Evolutionary conservation across 2,797 vertebrate species (phyloP), one percentile per base, ranked within the genome.

Genomic region (Acipenser transmontanus): DNA sequence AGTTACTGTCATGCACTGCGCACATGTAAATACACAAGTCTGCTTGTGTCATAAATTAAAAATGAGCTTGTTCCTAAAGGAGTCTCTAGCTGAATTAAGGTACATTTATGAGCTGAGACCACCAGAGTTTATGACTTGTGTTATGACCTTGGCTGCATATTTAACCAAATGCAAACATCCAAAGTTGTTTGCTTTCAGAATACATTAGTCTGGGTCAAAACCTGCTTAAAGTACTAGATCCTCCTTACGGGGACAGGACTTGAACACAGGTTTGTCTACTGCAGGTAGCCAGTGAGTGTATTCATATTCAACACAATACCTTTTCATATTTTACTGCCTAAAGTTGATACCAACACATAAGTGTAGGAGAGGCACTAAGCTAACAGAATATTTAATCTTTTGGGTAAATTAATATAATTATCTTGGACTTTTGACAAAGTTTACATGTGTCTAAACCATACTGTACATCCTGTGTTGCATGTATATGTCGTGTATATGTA

Each of bases 21-120:
- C 69, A 72, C 71, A 70, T 79, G 76, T 77, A 77, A 82, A 77
- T 81, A 81, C 78, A 70, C 68, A 54, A 69, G 73, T 72, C 67
- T 70, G 73, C 68, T 51, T 62, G 69, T 70, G 78, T 80, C 78
- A 80, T 74, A 69, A 74, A 77, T 66, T 65, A 74, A 74, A 71
- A 74, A 73, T 68, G 14, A 71, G 69, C 68, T 62, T 50, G 64
- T 73, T 77, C 68, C 70, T 69, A 70, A 50, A 71, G 67, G 48
- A 64, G 71, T 78, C 68, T 65, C 62, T 70, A 64, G 6, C 51
- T 69, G 66, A 80, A 74, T 72, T 54, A 67, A 71, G 56, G 67
- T 59, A 70, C 75, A 79, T 82, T 75, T 72, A 78, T 77, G 71
- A 75, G 71, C 69, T 72, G 54, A 50, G 70, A 76, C 71, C 61